These are phyloP conservation scores for Argyresthia goedartella DNA, from an alignment of 2,888 invertebrate genomes.

Conservation along the genomic window DNA sequence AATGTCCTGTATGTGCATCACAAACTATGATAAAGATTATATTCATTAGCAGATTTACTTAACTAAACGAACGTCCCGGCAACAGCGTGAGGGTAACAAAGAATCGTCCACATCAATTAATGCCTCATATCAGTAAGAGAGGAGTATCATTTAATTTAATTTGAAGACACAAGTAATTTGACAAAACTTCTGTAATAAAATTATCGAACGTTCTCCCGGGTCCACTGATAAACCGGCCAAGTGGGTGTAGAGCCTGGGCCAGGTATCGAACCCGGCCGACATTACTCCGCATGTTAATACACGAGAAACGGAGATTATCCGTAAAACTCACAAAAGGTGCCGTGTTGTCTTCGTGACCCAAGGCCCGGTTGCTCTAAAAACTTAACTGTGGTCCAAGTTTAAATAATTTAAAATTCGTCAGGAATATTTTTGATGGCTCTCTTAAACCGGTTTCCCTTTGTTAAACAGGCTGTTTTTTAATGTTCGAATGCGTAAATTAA, in stretches of 20 bases:
- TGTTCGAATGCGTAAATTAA: too few species aligned
- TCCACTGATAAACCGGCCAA: slow-evolving; percentile 48
- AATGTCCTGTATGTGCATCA: too few species aligned
- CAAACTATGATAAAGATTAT: too few species aligned
- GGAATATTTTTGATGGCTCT: not conserved
- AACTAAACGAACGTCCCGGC: too few species aligned
- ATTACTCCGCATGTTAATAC: slow-evolving; percentile 55
- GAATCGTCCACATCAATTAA: slow-evolving; percentile 23
- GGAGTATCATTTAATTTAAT: slow-evolving; percentile 64
- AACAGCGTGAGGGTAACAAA: too few species aligned
- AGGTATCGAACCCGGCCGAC: slow-evolving; percentile 39
- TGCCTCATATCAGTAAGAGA: slow-evolving; percentile 43
- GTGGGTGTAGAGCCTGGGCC: slow-evolving; percentile 23
- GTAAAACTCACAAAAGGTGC: slow-evolving; percentile 65
- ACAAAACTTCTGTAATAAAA: slow-evolving; percentile 69
- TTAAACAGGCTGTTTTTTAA: too few species aligned
- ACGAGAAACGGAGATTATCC: slow-evolving; percentile 62
- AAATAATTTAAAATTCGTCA: not conserved
- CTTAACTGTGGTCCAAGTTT: slow-evolving; percentile 6
- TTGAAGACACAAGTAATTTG: slow-evolving; percentile 60
- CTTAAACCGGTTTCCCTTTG: not conserved
- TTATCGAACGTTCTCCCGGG: slow-evolving; percentile 63
- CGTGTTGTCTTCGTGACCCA: slow-evolving; percentile 54
- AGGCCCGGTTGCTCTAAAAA: slow-evolving; percentile 26
- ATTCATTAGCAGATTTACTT: too few species aligned